These are phyloP conservation scores for Bergia sp. DNA, from an alignment of 92 coral and sea anemone species.

Conservation along the genomic window DNA sequence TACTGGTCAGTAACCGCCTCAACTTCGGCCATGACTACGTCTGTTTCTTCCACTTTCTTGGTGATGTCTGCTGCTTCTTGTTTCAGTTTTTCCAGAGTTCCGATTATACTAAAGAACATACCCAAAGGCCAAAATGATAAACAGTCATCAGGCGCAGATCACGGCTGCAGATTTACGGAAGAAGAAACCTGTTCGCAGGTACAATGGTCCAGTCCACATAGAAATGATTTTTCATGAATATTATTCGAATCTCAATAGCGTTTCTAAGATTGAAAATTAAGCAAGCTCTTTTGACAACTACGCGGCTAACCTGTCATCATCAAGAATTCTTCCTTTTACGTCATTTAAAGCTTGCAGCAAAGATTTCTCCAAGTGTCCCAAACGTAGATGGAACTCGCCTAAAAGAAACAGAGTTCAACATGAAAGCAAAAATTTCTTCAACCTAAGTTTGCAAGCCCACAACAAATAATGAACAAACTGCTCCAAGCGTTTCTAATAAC, in stretches of 20 bases:
- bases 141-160: neutral
- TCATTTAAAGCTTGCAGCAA: constrained; percentile 91
- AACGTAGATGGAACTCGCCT: constrained; percentile 95
- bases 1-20: neutral
- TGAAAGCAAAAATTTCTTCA: neutral
- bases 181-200: too few species aligned
- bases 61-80: too few species aligned
- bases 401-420: neutral
- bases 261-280: too few species aligned
- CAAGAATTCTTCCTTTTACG: constrained; percentile 93
- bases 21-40: too few species aligned
- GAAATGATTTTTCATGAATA: too few species aligned
- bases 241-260: too few species aligned
- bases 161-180: neutral
- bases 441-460: neutral
- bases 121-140: constrained; percentile 14
- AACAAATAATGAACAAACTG: neutral
- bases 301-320: constrained; percentile 81
- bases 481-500: too few species aligned
- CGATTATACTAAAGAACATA: neutral
- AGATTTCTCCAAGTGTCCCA: constrained; percentile 90
- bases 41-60: too few species aligned
- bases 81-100: too few species aligned
- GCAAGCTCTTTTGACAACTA: too few species aligned
- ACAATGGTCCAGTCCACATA: too few species aligned